Evolutionary conservation across 2,888 invertebrate genomes (phyloP).

Genomic region (Leptura quadrifasciata): DNA sequence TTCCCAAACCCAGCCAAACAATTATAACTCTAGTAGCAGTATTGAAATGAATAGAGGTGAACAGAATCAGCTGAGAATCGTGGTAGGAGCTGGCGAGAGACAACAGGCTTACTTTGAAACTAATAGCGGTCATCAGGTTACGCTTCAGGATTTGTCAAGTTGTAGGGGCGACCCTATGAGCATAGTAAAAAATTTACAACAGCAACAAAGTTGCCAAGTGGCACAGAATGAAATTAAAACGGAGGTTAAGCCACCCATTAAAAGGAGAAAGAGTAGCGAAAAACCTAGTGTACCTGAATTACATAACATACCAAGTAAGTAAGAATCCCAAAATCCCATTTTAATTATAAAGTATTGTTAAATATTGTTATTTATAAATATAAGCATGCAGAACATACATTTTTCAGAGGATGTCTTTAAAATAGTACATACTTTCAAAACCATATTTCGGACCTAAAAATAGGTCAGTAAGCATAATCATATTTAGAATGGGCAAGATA

Average conservation of each 20-base stretch:
- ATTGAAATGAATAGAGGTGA: constrained; percentile 64
- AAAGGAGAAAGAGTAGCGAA: constrained; percentile 78
- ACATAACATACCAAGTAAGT: constrained; percentile 57
- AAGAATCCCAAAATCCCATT: not conserved
- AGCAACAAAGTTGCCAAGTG: constrained; percentile 68
- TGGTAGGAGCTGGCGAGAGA: constrained; percentile 75
- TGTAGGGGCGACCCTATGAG: constrained; percentile 86
- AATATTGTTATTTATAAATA: no score
- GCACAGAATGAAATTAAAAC: constrained; percentile 69
- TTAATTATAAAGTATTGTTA: no score
- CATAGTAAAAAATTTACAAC: constrained; percentile 82
- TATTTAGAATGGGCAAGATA: no score
- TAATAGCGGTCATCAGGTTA: constrained; percentile 76
- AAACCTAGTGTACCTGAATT: constrained; percentile 73
- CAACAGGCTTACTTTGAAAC: constrained; percentile 82
- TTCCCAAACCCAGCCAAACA: constrained; percentile 67
- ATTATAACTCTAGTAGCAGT: constrained; percentile 73
- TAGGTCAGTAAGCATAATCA: no score
- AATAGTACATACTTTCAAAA: no score
- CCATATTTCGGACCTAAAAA: no score
- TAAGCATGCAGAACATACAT: no score
- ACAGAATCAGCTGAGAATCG: constrained; percentile 55
- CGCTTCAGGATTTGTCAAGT: constrained; percentile 83
- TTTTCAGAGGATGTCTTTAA: no score
- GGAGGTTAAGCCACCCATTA: constrained; percentile 70